phyloP scores from a whole-genome alignment of 2,113 vertebrate species.

The Cyprinodon variegatus region DNA sequence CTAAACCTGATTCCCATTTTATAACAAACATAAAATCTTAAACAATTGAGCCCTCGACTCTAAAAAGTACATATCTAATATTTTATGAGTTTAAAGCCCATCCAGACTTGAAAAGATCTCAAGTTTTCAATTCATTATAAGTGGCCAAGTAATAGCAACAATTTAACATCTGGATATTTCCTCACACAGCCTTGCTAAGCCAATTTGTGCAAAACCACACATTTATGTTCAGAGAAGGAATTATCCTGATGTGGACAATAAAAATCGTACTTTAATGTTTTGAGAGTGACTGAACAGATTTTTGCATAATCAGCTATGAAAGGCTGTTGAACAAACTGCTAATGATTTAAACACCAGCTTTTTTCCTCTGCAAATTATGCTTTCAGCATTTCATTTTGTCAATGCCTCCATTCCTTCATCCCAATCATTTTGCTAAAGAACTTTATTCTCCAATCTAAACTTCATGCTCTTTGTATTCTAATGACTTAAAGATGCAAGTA shows the following conservation, averaged over 20 bases:
- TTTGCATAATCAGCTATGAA: conserved; percentile 21
- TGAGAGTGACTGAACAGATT: not conserved
- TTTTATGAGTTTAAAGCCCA: not conserved
- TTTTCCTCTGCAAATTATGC: conserved; percentile 14
- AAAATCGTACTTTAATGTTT: conserved; percentile 1
- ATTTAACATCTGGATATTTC: conserved; percentile 22
- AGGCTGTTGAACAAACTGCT: conserved; percentile 5
- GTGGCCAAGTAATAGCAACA: conserved; percentile 47
- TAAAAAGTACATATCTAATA: conserved; percentile 16
- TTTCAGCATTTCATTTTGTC: conserved; percentile 22
- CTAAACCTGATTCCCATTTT: no score
- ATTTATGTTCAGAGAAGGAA: not conserved
- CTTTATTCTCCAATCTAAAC: not conserved
- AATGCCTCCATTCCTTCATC: conserved; percentile 14
- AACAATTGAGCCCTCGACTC: not conserved
- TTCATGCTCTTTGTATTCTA: not conserved
- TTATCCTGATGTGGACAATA: conserved; percentile 7
- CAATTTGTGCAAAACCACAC: conserved; percentile 15
- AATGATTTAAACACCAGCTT: not conserved
- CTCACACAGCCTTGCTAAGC: conserved; percentile 20
- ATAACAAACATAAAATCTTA: not conserved
- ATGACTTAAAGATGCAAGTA: conserved; percentile 13
- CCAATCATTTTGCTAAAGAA: conserved; percentile 5
- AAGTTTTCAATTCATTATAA: conserved; percentile 21
- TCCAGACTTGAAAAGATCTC: conserved; percentile 19